Percentiles rank a stretch among this genome's conserved stretches.
Evolutionary conservation across 1,140 invertebrate species (phyloP).

Genomic region (Pissodes strobi): DNA sequence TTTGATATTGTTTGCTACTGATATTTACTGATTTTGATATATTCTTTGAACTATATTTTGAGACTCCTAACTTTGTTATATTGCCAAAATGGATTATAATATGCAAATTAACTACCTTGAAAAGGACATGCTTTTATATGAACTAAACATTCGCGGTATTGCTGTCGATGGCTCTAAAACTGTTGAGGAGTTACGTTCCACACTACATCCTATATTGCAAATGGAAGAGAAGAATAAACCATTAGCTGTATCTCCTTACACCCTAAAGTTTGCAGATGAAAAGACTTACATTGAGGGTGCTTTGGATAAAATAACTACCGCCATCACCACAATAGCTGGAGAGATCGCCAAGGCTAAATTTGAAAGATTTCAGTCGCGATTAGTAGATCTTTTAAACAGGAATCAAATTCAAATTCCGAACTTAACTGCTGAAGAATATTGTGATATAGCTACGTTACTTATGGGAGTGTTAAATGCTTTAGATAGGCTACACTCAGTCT

Average conservation of each 20-base stretch:
- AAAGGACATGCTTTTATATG: neutral
- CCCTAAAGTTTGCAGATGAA: neutral
- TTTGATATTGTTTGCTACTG: too few relatives aligned
- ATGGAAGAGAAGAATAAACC: neutral
- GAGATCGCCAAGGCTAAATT: neutral
- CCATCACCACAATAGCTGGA: neutral
- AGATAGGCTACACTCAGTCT: neutral
- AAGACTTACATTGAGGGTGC: neutral
- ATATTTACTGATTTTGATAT: too few relatives aligned
- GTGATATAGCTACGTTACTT: neutral
- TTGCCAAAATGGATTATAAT: constrained; percentile 1
- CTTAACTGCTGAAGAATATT: neutral
- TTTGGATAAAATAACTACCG: neutral
- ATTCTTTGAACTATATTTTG: too few relatives aligned
- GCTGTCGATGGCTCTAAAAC: neutral
- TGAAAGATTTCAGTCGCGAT: neutral
- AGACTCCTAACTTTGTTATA: too few relatives aligned
- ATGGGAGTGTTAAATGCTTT: neutral
- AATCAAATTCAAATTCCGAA: neutral
- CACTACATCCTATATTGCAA: neutral
- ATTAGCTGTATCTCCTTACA: neutral
- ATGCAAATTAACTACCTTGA: neutral
- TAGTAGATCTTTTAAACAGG: neutral
- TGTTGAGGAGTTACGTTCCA: neutral
- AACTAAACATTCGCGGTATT: neutral